Conservation (phyloP, 2,888 invertebrate species). For the Cyclophora punctaria region DNA sequence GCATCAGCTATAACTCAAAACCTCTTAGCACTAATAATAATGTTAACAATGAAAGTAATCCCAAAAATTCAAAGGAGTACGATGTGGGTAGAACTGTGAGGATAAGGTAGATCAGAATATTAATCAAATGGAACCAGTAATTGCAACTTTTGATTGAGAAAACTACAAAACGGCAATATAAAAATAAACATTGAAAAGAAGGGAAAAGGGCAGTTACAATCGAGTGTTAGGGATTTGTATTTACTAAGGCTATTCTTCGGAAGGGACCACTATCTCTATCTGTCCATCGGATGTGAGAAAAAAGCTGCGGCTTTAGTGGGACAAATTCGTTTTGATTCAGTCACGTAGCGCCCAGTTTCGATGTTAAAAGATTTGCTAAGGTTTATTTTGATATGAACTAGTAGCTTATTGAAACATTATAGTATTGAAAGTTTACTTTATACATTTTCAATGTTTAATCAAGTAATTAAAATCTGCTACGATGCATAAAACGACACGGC, state of each 20-base stretch:
- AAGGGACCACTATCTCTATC: constrained; percentile 66
- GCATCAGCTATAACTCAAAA: too few relatives aligned
- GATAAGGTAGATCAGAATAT: too few relatives aligned
- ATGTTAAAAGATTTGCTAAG: constrained; percentile 63
- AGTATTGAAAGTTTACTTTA: too few relatives aligned
- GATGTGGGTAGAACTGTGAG: too few relatives aligned
- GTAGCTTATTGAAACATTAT: constrained; percentile 51
- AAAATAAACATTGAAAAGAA: constrained; percentile 30
- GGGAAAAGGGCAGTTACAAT: constrained; percentile 46
- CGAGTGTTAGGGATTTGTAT: constrained; percentile 69
- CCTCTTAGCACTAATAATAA: too few relatives aligned
- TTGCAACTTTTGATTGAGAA: too few relatives aligned
- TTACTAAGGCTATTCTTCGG: constrained; percentile 54
- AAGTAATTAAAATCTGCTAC: too few relatives aligned
- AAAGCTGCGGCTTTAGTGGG: constrained; percentile 63
- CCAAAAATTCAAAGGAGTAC: too few relatives aligned
- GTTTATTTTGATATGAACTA: constrained; percentile 56
- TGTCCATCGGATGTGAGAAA: constrained; percentile 65
- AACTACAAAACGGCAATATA: constrained; percentile 8
- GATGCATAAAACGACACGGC: too few relatives aligned
- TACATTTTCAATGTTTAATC: too few relatives aligned
- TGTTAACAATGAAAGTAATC: too few relatives aligned
- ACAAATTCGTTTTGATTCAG: constrained; percentile 70
- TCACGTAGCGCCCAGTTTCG: constrained; percentile 63
- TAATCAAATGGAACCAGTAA: too few relatives aligned